Conservation (phyloP, 1,140 invertebrate species). For the Nymphalis io region DNA sequence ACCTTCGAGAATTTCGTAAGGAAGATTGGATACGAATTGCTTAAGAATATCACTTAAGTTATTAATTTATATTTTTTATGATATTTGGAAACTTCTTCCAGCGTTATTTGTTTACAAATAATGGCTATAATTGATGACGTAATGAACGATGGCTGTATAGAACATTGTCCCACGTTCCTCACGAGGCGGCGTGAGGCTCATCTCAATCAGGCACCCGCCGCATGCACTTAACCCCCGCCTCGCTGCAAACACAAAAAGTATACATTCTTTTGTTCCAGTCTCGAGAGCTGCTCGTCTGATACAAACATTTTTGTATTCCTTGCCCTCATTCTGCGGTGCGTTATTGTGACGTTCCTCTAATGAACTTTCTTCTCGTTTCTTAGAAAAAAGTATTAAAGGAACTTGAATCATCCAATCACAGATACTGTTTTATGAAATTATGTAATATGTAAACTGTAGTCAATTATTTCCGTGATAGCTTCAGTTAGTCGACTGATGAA, state of each 20-base stretch:
- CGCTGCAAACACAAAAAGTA: conserved; percentile 7
- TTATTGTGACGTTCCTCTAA: background rate
- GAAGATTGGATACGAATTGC: too few relatives aligned
- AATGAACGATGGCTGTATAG: background rate
- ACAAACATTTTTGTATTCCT: conserved; percentile 12
- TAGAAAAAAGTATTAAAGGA: background rate
- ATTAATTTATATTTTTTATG: too few relatives aligned
- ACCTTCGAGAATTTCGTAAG: too few relatives aligned
- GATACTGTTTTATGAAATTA: too few relatives aligned
- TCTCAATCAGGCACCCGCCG: conserved; percentile 8
- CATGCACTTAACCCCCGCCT: conserved; percentile 5
- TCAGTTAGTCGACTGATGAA: too few relatives aligned
- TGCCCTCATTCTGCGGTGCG: background rate
- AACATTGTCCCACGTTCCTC: background rate
- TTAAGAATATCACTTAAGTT: too few relatives aligned
- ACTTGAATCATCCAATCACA: too few relatives aligned
- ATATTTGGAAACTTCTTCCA: too few relatives aligned
- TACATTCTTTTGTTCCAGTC: conserved; percentile 7
- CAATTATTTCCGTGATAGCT: too few relatives aligned
- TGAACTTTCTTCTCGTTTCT: background rate
- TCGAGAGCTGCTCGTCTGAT: conserved; percentile 7
- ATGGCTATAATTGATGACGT: background rate
- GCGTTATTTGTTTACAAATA: background rate
- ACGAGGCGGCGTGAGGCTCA: conserved; percentile 1
- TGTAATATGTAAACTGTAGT: too few relatives aligned